These are phyloP conservation scores for Gymnorhina tibicen DNA, from an alignment of 2,113 vertebrate genomes.

Conservation along the genomic window DNA sequence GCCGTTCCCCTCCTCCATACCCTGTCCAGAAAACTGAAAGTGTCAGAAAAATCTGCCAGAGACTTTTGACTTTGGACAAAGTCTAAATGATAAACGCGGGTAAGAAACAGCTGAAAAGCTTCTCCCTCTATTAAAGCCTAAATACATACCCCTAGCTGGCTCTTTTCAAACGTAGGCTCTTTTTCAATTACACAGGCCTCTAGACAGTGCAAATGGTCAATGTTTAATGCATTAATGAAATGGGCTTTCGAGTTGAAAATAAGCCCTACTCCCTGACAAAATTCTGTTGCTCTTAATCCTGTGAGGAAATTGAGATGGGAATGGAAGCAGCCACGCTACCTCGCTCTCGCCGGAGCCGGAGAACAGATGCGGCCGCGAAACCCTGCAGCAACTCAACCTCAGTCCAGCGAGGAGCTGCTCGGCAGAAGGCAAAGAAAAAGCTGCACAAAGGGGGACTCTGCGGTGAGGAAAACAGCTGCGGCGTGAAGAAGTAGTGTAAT, in stretches of 20 bases:
- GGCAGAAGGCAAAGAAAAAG: constrained; percentile 29
- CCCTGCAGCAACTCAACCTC: constrained; percentile 34
- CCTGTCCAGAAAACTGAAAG: neutral
- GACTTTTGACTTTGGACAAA: constrained; percentile 20
- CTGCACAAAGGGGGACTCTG: constrained; percentile 12
- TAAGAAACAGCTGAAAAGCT: neutral
- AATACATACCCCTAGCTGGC: neutral
- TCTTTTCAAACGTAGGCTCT: neutral
- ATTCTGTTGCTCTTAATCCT: constrained; percentile 49
- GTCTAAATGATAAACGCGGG: neutral
- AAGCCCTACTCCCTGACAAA: constrained; percentile 44
- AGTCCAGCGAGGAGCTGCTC: neutral
- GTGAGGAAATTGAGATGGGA: constrained; percentile 40
- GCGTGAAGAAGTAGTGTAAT: constrained; percentile 35
- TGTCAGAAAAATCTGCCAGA: neutral
- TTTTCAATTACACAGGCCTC: constrained; percentile 31
- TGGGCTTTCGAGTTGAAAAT: neutral
- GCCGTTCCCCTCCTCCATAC: neutral
- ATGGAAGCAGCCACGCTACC: constrained; percentile 2
- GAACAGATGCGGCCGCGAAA: neutral
- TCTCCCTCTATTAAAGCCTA: neutral
- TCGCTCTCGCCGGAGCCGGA: neutral
- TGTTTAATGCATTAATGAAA: constrained; percentile 41
- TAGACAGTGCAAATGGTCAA: constrained; percentile 57
- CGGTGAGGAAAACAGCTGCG: neutral